Conservation (phyloP, 2,888 invertebrate species). For the Iselma pallidipennis region DNA sequence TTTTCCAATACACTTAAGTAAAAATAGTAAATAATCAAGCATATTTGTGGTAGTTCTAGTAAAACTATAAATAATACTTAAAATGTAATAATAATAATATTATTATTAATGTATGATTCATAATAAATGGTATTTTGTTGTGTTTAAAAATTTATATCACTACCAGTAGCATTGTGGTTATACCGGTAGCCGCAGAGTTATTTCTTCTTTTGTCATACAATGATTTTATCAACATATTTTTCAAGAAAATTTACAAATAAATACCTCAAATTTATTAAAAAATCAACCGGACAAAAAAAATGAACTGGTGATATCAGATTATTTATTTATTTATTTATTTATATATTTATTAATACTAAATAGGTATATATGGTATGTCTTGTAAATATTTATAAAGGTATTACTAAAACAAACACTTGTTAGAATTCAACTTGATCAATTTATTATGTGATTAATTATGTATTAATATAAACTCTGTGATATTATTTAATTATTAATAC, state of each 20-base stretch:
- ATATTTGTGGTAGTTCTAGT: not conserved
- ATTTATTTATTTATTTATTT: slow-evolving; percentile 16
- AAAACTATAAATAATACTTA: not conserved
- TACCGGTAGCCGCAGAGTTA: not conserved
- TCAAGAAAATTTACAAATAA: not conserved
- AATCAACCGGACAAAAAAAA: no score
- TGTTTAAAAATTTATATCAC: not conserved
- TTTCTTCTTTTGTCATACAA: not conserved
- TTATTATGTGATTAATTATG: slow-evolving; percentile 29
- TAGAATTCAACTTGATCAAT: slow-evolving; percentile 27
- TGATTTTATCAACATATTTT: not conserved
- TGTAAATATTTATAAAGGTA: slow-evolving; percentile 41
- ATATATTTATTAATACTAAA: slow-evolving; percentile 7
- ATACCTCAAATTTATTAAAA: not conserved
- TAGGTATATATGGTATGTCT: not conserved
- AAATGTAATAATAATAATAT: no score
- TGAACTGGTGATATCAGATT: not conserved
- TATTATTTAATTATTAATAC: slow-evolving; percentile 4
- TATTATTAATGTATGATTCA: no score
- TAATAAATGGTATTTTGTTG: not conserved
- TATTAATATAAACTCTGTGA: no score
- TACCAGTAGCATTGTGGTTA: not conserved
- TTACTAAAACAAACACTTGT: slow-evolving; percentile 43
- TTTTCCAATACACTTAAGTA: no score
- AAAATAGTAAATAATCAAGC: no score